Evolutionary conservation across 2,888 invertebrate species (phyloP), one percentile per base, ranked within the genome.

Genomic region (Diloba caeruleocephala): DNA sequence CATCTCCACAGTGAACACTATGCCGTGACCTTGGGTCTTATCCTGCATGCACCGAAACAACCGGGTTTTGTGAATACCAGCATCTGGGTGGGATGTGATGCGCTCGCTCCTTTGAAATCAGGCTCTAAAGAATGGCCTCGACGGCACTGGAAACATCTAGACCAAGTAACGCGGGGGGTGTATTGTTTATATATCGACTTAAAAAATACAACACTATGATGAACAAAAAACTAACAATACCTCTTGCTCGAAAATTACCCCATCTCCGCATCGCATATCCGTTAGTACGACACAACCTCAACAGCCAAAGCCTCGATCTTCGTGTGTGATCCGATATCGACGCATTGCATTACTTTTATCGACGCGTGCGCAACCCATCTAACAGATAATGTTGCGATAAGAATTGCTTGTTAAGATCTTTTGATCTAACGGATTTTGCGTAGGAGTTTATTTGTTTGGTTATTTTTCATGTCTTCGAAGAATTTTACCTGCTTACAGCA

Each of bases 241-340:
- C n/a, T n/a, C n/a, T n/a, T n/a, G n/a, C n/a, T n/a, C n/a, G n/a
- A 25, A 29, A 4, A 19, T 34, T 2, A 10, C 1, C 4, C 12
- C 13, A 38, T 41, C 17, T 25, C 0, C 1, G 14, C 1, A 59
- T 36, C 15, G 53, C 32, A 36, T 25, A 66, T 43, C 60, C 3
- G 0, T 0, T 10, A 5, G 12, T 66, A 25, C 41, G 7, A 4
- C 0, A 13, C 34, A 0, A 3, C 4, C 44, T 21, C 12, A 41
- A 28, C 9, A 4, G 19, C 0, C 25, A 4, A 21, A 13, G 8
- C 54, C 34, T 28, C 54, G 50, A 65, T 69, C 71, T 46, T 62
- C 71, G 71, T 71, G 71, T 71, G 71, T 69, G 71, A 71, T 71
- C 71, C 73, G 46, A 58, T 65, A 71, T 61, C 70, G 41, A 33